Percentiles rank a stretch among this genome's conserved stretches.
Conservation (phyloP, 2,113 vertebrate genomes). For the Heliornis fulica region DNA sequence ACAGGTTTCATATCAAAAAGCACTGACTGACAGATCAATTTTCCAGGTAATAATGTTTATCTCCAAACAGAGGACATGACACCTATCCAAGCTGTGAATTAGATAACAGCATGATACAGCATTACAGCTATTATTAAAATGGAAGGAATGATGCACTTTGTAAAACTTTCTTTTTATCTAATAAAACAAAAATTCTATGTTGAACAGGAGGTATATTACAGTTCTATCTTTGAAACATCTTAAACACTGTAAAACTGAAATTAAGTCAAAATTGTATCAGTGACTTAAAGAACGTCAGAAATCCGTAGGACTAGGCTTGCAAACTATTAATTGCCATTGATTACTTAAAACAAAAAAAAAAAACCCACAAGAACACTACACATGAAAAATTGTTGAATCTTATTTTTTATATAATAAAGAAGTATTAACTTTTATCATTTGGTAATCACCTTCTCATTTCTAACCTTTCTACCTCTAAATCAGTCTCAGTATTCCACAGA, state of each 20-base stretch:
- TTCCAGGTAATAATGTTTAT: conserved; percentile 15
- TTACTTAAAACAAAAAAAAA: background rate
- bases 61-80: background rate
- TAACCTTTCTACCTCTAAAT: background rate
- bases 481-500: background rate
- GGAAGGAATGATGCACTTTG: background rate
- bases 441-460: background rate
- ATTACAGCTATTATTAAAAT: background rate
- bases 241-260: background rate
- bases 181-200: background rate
- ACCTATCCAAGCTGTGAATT: conserved; percentile 2
- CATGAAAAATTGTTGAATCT: background rate
- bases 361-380: background rate
- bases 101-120: background rate
- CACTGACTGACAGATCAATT: background rate
- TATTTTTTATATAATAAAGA: background rate
- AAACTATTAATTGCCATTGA: background rate
- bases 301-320: background rate
- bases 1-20: background rate
- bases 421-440: background rate
- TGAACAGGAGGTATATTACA: background rate
- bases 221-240: background rate
- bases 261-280: background rate
- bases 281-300: background rate
- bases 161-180: background rate